Evolutionary conservation across 2,797 vertebrate species (phyloP).

Genomic region (Neoniphon sammara): DNA sequence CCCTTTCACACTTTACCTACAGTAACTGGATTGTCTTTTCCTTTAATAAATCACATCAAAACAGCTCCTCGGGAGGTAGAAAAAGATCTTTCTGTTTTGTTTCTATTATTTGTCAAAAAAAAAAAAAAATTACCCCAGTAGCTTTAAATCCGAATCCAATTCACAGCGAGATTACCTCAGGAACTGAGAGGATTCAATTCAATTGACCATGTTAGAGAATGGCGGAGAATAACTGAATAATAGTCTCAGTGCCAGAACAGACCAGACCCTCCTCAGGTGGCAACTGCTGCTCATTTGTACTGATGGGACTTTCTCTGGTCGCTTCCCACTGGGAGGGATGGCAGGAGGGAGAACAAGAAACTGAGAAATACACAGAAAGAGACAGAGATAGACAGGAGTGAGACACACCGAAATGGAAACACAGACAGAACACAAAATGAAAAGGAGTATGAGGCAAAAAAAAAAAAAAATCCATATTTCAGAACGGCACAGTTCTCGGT

Average conservation of each 20-base stretch:
- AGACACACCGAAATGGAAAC: conserved; percentile 42
- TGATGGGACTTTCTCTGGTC: conserved; percentile 52
- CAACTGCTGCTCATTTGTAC: conserved; percentile 43
- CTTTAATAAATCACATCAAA: conserved; percentile 50
- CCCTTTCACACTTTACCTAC: conserved; percentile 38
- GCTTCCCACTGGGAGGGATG: conserved; percentile 33
- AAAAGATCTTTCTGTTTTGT: conserved; percentile 40
- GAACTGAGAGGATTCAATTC: conserved; percentile 47
- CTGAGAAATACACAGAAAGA: conserved; percentile 29
- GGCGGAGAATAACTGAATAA: conserved; percentile 47
- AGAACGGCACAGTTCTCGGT: conserved; percentile 53
- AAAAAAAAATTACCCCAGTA: conserved; percentile 37
- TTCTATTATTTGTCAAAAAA: conserved; percentile 40
- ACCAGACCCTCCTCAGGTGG: conserved; percentile 52
- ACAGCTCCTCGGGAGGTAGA: conserved; percentile 26
- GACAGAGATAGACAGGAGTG: conserved; percentile 1
- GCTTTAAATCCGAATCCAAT: conserved; percentile 56
- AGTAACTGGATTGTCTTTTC: conserved; percentile 56
- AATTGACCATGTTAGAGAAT: conserved; percentile 49
- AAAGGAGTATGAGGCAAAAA: conserved; percentile 42
- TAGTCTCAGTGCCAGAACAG: conserved; percentile 40
- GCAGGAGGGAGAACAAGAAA: conserved; percentile 5
- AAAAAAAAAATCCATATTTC: conserved; percentile 67
- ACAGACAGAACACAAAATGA: conserved; percentile 51
- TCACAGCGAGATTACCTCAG: conserved; percentile 46